Conservation (phyloP, 2,888 invertebrate species). For the Tenthredo mesomela region DNA sequence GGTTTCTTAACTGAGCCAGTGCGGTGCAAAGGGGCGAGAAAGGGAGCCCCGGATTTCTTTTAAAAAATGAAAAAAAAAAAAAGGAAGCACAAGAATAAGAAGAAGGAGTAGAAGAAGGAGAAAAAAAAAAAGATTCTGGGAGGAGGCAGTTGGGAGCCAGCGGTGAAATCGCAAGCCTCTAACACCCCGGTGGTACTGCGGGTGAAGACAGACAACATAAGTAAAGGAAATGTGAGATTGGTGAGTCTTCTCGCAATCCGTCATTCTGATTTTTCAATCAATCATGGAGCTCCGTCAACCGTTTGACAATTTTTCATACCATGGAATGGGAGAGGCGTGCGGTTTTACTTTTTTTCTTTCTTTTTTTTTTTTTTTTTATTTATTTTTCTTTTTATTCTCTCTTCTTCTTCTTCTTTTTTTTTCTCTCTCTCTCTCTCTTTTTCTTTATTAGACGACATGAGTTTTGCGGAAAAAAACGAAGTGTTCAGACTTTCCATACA, state of each 20-base stretch:
- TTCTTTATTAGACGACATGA: neutral
- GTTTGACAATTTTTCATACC: slow-evolving; percentile 3
- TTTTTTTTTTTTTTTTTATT: neutral
- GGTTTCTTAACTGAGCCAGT: neutral
- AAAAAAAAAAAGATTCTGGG: neutral
- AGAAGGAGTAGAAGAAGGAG: slow-evolving; percentile 37
- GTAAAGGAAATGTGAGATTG: slow-evolving; percentile 9
- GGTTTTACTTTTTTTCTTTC: neutral
- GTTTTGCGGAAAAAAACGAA: neutral
- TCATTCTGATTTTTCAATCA: slow-evolving; percentile 35
- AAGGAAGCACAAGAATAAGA: slow-evolving; percentile 31
- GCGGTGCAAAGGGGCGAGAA: neutral
- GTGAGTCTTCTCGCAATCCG: neutral
- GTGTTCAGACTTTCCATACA: neutral
- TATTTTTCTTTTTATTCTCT: neutral
- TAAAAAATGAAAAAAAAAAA: neutral
- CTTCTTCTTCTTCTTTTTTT: neutral
- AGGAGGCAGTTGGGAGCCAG: neutral
- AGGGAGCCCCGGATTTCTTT: neutral
- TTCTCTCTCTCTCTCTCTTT: neutral
- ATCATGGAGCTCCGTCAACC: slow-evolving; percentile 2
- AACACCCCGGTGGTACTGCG: neutral
- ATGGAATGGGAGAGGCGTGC: neutral
- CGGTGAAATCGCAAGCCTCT: slow-evolving; percentile 9
- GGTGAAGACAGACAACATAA: neutral